Base-by-base conservation (phyloP, 92 coral and sea anemone species). In the Phymanthus crucifer region DNA sequence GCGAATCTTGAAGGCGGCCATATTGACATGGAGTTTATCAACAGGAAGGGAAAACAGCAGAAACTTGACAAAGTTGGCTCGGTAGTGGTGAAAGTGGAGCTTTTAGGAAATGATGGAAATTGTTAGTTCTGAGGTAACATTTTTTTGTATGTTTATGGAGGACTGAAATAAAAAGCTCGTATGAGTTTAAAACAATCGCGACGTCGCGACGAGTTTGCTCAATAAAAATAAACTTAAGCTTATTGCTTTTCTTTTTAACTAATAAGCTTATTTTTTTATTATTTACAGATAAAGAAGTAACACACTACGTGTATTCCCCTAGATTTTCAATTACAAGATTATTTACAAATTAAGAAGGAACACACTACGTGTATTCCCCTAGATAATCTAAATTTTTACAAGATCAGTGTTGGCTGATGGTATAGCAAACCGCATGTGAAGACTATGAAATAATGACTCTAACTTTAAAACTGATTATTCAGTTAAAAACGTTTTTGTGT, bases 361-460 rank as follows among this genome's bases (percentile, higher is more conserved):
- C 19, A n/a, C n/a, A 48, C 57, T 48, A 71, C 16, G 48, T 71
- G 43, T 71, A 9, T 71, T 71, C 75, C 75, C 43, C 46, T 71
- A 71, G 75, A 71, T 71, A 31, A 31, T 71, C 33, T n/a, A n/a
- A 37, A 10, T 71, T 47, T 31, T 71, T 71, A 40, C 75, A 71
- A 24, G 32, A 26, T n/a, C 34, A 47, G n/a, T 32, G 32, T 71
- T 31, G 75, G 75, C 75, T 71, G 26, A 71, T 4, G 75, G 32
- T 47, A 71, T 71, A 35, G 75, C 43, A 31, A 32, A 4, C 43
- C 31, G 43, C 75, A 71, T 46, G 75, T 71, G 75, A 71, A 71
- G 75, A 71, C 75, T 47, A 71, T 71, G 75, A 71, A 71, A 71
- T 71, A 29, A 71, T 71, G 43, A n/a, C n/a, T n/a, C n/a, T n/a